phyloP scores from a whole-genome alignment of 2,113 vertebrate genomes.

The Calidris pugnax region DNA sequence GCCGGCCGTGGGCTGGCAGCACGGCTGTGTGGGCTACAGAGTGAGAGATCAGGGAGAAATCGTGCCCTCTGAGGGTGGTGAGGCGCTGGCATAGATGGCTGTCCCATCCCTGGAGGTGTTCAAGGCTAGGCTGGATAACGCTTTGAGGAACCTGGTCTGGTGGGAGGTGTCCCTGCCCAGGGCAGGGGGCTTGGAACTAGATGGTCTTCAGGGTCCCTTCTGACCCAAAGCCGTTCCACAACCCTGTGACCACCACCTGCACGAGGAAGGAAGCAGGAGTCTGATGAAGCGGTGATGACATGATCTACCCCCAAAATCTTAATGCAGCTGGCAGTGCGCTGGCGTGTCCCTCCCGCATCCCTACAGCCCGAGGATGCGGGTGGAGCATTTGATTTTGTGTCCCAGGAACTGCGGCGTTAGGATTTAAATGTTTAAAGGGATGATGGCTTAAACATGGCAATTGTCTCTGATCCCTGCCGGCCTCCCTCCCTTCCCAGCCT shows the following conservation, averaged over 20 bases:
- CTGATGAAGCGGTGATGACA: background rate
- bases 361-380: accelerated
- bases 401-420: background rate
- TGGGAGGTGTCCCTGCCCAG: background rate
- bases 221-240: background rate
- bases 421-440: background rate
- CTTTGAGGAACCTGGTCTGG: background rate
- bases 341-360: accelerated
- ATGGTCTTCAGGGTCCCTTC: background rate
- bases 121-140: background rate
- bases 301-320: background rate
- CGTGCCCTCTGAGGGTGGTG: background rate
- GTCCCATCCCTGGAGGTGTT: background rate
- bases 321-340: background rate
- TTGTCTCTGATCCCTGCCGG: too few species aligned
- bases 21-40: background rate
- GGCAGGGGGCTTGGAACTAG: background rate
- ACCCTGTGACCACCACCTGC: background rate
- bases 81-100: background rate
- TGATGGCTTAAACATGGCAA: background rate
- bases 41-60: background rate
- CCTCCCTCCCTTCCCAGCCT: background rate
- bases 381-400: background rate
- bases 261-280: background rate
- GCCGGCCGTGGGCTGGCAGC: background rate